Base-by-base conservation (phyloP, 2,113 vertebrate genomes). In the Gymnogyps californianus region DNA sequence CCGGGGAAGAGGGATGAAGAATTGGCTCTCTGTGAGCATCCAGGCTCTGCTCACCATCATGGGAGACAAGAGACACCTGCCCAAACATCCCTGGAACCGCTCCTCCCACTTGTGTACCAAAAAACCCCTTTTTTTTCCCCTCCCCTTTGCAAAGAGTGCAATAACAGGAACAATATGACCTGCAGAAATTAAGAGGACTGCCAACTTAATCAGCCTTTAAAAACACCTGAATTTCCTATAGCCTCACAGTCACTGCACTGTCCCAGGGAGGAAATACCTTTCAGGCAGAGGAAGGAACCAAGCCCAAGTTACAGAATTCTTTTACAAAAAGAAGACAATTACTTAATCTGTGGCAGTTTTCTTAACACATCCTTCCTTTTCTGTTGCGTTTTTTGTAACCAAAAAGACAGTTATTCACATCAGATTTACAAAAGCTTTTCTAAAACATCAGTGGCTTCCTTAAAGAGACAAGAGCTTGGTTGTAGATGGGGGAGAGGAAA, bases 281-380 rank as follows among this genome's bases (percentile, higher is more conserved):
- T 97, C 96, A 97, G 82, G 66, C 84, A 94, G 82, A 96, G 96
- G 96, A 97, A 97, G 96, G 96, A 97, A 97, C 96, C 3, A 7
- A 96, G 84, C 92, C 90, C 84, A 97, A 93, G 92, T 77, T 77
- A 83, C 84, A 96, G 75, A 94, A 96, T 77, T 90, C 96, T 86
- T 96, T 95, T 97, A 83, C 72, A 91, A 97, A 96, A 89, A 91
- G 52, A 96, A 0, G 58, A 96, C 96, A 95, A 96, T 96, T 95
- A 96, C 93, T 96, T 97, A 91, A 96, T 88, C 95, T 85, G 74
- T 2, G 2, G 71, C 54, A 93, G 82, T 96, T 94, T 94, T 96
- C 87, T 95, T 90, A 93, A 94, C 78, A 97, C 92, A 97, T 97
- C 96, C 96, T 97, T 97, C 96, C 96, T 97, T 90, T 96, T 93